Conservation (phyloP, 2,797 vertebrate species). For the Alectoris magna region DNA sequence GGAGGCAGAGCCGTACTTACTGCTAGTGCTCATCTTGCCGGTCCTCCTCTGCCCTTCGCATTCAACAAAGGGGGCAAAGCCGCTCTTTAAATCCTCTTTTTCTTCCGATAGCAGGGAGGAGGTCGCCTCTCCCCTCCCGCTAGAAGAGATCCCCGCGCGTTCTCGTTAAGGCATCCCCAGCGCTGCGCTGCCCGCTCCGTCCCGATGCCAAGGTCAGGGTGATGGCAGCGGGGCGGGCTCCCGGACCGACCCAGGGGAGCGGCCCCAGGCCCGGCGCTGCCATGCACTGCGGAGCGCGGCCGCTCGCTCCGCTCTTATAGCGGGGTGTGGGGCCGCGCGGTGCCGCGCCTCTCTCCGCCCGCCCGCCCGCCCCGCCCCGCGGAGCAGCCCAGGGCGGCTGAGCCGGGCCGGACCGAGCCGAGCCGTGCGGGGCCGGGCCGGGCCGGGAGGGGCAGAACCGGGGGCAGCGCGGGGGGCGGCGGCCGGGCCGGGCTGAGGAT, state of each 20-base stretch:
- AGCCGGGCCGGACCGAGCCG: neutral
- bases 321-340: constrained; percentile 65
- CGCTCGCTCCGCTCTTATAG: constrained; percentile 27
- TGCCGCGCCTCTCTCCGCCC: constrained; percentile 13
- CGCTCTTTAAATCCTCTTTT: constrained; percentile 56
- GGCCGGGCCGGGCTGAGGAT: neutral
- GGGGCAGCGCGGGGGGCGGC: neutral
- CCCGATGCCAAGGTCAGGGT: constrained; percentile 51
- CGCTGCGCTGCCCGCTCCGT: neutral
- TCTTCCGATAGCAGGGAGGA: neutral
- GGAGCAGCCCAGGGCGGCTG: too few species aligned
- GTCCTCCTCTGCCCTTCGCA: constrained; percentile 72
- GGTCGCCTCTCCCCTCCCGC: neutral
- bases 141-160: neutral
- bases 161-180: constrained; percentile 35
- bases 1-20: constrained; percentile 76
- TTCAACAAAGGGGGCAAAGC: constrained; percentile 68
- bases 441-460: neutral
- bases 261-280: neutral
- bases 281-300: constrained; percentile 46
- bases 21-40: constrained; percentile 82
- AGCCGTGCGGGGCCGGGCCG: neutral
- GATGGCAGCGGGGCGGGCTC: neutral
- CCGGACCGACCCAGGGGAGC: neutral
- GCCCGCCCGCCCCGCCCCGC: neutral